Percentiles rank a stretch among this genome's conserved stretches.
Conservation (phyloP, 1,140 invertebrate species). For the Tetramorium parvispinum region DNA sequence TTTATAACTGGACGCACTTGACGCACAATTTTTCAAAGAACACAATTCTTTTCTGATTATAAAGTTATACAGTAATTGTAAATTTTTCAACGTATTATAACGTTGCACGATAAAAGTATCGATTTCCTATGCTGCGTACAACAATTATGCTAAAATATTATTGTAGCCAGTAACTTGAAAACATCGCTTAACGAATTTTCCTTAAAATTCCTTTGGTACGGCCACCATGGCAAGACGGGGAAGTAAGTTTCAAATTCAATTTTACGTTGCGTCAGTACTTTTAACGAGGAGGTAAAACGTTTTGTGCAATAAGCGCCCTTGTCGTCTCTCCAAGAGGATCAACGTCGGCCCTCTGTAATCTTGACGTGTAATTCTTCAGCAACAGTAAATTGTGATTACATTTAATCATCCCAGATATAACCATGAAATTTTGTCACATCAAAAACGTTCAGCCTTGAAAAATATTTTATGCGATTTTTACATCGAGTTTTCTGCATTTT, state of each 20-base stretch:
- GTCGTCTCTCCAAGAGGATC: conserved; percentile 46
- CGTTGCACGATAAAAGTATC: conserved; percentile 1
- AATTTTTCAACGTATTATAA: conserved; percentile 5
- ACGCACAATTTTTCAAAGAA: not conserved
- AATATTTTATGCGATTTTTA: not conserved
- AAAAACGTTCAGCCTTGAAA: not conserved
- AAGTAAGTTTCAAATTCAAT: conserved; percentile 59
- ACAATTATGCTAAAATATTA: conserved; percentile 45
- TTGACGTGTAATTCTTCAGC: conserved; percentile 39
- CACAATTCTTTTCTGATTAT: not conserved
- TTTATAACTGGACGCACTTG: not conserved
- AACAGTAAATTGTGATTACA: conserved; percentile 44
- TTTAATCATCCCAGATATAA: conserved; percentile 9
- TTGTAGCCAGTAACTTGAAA: conserved; percentile 36
- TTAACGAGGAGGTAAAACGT: conserved; percentile 55
- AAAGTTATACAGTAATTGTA: not conserved
- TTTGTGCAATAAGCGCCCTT: conserved; percentile 50
- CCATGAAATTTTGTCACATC: conserved; percentile 6
- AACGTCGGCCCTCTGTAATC: conserved; percentile 40
- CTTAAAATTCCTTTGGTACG: conserved; percentile 44
- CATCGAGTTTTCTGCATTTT: not conserved
- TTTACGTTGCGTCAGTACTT: conserved; percentile 49
- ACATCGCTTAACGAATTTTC: conserved; percentile 44
- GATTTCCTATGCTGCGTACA: not conserved
- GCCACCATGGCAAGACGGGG: conserved; percentile 33